These are phyloP conservation scores for Apeira syringaria DNA, from an alignment of 2,888 invertebrate genomes.

Conservation along the genomic window DNA sequence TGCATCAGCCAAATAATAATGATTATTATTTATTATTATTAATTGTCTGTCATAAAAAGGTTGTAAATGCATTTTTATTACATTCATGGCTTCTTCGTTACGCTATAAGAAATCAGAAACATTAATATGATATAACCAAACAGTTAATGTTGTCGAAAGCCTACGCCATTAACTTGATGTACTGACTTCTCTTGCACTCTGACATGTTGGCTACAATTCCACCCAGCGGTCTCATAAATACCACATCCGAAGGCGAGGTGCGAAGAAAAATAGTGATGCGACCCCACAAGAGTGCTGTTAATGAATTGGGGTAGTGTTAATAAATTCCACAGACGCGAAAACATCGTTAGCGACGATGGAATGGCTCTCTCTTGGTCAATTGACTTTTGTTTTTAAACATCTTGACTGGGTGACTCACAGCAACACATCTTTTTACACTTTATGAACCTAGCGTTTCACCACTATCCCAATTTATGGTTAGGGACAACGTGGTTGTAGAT, in stretches of 20 bases:
- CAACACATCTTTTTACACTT: no score
- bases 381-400: conserved; percentile 16
- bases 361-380: conserved; percentile 22
- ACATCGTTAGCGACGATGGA: conserved; percentile 41
- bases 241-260: conserved; percentile 46
- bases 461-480: no score
- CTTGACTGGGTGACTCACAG: no score
- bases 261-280: conserved; percentile 52
- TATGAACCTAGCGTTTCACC: no score
- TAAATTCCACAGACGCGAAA: conserved; percentile 48
- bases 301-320: conserved; percentile 56
- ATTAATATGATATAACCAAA: conserved; percentile 4
- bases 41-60: no score
- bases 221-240: conserved; percentile 58
- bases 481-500: no score
- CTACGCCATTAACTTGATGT: conserved; percentile 12
- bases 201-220: conserved; percentile 16
- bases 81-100: no score
- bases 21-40: no score
- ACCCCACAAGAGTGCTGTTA: conserved; percentile 51
- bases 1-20: no score
- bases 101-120: no score
- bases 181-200: conserved; percentile 12
- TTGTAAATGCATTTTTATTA: no score
- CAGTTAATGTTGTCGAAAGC: background rate